Base-by-base conservation (phyloP, 2,888 invertebrate genomes). In the Drosophila barbarae region DNA sequence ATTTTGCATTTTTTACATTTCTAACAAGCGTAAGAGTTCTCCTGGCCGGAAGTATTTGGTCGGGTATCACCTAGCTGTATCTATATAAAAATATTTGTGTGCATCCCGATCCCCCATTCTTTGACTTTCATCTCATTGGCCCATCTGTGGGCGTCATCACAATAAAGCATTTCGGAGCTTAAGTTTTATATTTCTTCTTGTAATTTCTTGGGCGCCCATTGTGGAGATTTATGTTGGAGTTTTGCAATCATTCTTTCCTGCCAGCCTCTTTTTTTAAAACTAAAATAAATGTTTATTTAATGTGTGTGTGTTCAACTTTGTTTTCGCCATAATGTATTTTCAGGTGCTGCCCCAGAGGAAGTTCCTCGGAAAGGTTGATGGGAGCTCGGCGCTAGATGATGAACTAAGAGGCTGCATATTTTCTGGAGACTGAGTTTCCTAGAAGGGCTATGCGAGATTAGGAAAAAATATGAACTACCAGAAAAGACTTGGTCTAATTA, bases 221-320 rank as follows among this genome's bases (percentile, higher is more conserved):
- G 69, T 75, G 58, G 44, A 78, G 82, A 84, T 79, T 79, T 79
- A 82, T 84, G 76, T 76, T 71, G 69, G 72, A 84, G 84, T 78
- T 79, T 79, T 84, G 84, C 79, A 79, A 84, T 84, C 76, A 84
- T 78, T 84, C 76, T 71, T 61, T 68, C 69, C 59, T 46, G 71
- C 68, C 49, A 47, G 74, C 61, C 74, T 66, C 61, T 64, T 71
- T 50, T 54, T 69, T 23, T 41, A 23, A 46, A 58, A 71, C 71
- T 63, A 64, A 84, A 69, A 78, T 74, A 84, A 79, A 79, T 84
- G 76, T 79, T 79, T 74, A 69, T 74, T 71, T 78, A 56, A 74
- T 78, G 60, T 69, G 54, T 44, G 54, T 49, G 59, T 72, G 23
- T 61, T 64, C 32, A 35, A 68, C 46, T 32, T 52, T 39, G 36